phyloP scores from a whole-genome alignment of 2,797 vertebrate species.

The Hydrolagus colliei region DNA sequence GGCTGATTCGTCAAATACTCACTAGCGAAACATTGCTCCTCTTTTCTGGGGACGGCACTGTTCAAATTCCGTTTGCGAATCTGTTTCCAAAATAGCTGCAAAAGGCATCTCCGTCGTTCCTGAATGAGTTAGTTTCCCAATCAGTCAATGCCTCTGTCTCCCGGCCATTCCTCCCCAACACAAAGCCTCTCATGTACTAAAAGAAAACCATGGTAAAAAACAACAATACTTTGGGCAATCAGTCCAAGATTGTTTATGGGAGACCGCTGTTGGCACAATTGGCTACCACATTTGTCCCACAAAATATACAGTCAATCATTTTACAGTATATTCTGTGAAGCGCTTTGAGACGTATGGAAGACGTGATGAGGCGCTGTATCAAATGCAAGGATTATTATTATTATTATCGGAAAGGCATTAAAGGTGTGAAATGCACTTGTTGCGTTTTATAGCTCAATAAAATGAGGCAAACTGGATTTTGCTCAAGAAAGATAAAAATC shows the following conservation, averaged over 20 bases:
- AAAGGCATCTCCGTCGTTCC: background rate
- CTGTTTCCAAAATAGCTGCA: background rate
- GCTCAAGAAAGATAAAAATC: background rate
- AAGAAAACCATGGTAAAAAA: no score
- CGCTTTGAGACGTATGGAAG: no score
- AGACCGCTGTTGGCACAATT: no score
- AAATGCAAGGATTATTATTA: no score
- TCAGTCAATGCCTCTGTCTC: background rate
- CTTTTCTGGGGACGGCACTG: background rate
- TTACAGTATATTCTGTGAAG: no score
- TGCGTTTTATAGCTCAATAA: conserved; percentile 7
- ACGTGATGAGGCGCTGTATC: no score
- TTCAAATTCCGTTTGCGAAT: background rate
- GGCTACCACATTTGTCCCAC: no score
- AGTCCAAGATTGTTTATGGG: no score
- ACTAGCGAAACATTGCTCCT: background rate
- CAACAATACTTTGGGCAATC: no score
- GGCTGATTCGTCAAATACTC: background rate
- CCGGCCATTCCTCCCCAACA: background rate
- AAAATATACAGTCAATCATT: no score
- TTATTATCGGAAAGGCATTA: background rate
- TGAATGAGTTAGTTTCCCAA: background rate
- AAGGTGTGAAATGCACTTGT: background rate
- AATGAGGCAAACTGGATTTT: conserved; percentile 5
- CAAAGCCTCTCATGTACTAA: background rate